Base-by-base conservation (phyloP, 2,888 invertebrate genomes). In the Nomada ruficornis region DNA sequence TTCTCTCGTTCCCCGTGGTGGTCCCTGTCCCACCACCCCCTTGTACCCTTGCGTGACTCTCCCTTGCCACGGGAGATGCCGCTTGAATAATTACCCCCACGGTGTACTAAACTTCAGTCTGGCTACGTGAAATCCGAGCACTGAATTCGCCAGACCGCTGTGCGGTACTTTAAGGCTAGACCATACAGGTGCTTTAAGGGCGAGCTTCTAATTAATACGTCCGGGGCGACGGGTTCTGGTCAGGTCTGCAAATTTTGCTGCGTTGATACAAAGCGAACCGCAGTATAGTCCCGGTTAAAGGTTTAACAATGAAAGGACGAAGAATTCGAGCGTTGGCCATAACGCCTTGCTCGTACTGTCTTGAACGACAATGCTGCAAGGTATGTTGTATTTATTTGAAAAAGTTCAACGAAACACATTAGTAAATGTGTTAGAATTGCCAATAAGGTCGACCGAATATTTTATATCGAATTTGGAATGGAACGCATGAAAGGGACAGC, bases 31-130 rank as follows among this genome's bases (percentile, higher is more conserved):
- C 23, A 26, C 64, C 77, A 75, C 71, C 72, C 76, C 60, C 85
- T 80, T 83, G 87, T 88, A 88, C 88, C 88, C 90, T 89, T 75
- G 91, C 90, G 91, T 90, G 90, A 90, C 91, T 90, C 89, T 90
- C 88, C 83, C 84, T 63, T 80, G 90, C 90, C 90, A 88, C 88
- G 89, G 90, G 91, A 91, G 92, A 92, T 91, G 91, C 91, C 91
- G 90, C 91, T 92, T 93, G 93, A 93, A 93, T 93, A 93, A 93
- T 93, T 93, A 93, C 91, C 92, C 93, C 91, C 92, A 88, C 87
- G 91, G 89, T 88, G 91, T 88, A 89, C 89, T 90, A 90, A 92
- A 90, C 89, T 91, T 90, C 85, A 84, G 90, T 89, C 89, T 88
- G 88, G 87, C 88, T 90, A 89, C 90, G 90, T 90, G 91, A 92